Conservation (phyloP, 2,113 vertebrate species). For the Mionectes macconnelli region DNA sequence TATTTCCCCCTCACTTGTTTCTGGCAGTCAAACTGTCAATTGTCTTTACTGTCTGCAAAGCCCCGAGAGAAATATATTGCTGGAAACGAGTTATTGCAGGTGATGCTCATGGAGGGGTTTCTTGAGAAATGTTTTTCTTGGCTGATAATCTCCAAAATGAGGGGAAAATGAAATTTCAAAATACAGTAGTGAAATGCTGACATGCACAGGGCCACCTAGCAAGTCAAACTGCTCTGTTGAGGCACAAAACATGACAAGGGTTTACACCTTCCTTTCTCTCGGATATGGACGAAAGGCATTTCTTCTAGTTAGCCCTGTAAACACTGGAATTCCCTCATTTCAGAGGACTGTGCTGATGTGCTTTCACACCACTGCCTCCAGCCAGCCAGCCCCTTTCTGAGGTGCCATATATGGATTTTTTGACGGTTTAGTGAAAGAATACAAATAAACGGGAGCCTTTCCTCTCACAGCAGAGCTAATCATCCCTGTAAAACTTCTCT, state of each 20-base stretch:
- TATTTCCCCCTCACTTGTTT: not conserved
- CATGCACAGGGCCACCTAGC: not conserved
- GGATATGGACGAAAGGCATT: not conserved
- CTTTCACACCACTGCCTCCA: not conserved
- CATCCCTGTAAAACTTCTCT: not conserved
- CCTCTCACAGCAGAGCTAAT: not conserved
- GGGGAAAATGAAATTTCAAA: not conserved
- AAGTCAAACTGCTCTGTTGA: not conserved
- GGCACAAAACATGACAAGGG: not conserved
- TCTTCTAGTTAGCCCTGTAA: not conserved
- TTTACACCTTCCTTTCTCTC: not conserved
- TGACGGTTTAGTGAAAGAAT: not conserved
- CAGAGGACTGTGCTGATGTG: not conserved
- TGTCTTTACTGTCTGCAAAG: constrained; percentile 16
- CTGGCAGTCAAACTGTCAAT: not conserved
- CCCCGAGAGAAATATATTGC: not conserved
- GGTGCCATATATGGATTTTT: not conserved
- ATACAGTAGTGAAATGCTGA: not conserved
- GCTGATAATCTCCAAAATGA: constrained; percentile 1
- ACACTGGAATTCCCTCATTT: not conserved
- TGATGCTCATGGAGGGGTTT: not conserved
- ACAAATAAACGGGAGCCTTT: not conserved
- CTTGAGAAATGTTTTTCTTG: not conserved
- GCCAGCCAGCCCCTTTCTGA: not conserved
- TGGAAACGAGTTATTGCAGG: not conserved